Evolutionary conservation across 2,888 invertebrate species (phyloP), one percentile per base, ranked within the genome.

Genomic region (Phaedon cochleariae): DNA sequence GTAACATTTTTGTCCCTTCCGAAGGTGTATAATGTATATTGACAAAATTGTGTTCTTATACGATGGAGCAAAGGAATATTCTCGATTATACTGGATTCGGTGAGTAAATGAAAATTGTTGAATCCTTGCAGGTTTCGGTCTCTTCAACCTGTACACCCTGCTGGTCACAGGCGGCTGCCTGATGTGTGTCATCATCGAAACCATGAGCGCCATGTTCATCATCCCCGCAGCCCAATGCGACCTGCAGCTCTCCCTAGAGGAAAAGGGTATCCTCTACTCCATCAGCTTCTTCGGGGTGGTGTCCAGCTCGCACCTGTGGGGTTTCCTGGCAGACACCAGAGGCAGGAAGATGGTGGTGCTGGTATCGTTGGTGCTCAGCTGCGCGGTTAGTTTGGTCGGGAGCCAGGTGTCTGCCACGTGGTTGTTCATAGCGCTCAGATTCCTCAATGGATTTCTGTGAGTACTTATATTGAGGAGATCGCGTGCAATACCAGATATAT

Each of bases 151-250:
- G 37, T 79, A 85, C 18, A 84, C 90, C 53, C 83, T 90, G 79
- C 73, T 90, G 59, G 85, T 88, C 65, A 86, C 87, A 18, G 91
- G 91, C 0, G 76, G 88, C 0, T 87, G 89, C 67, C 84, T 91
- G 12, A 87, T 90, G 87, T 86, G 89, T 2, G 89, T 90, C 68
- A 90, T 90, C 79, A 87, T 90, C 80, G 90, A 90, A 83, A 89
- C 88, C 5, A 84, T 90, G 80, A 87, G 87, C 12, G 85, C 90
- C 68, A 88, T 90, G 61, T 88, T 90, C 76, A 86, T 91, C 48
- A 84, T 90, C 76, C 90, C 90, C 3, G 86, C 88, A 0, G 88
- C 91, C 7, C 89, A 90, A 81, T 91, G 91, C 72, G 91, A 91
- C 79, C 82, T 91, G 26, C 77, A 85, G 1, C 84, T 91, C n/a